Base-by-base conservation (phyloP, 2,888 invertebrate genomes). In the Sussaba pulchella region DNA sequence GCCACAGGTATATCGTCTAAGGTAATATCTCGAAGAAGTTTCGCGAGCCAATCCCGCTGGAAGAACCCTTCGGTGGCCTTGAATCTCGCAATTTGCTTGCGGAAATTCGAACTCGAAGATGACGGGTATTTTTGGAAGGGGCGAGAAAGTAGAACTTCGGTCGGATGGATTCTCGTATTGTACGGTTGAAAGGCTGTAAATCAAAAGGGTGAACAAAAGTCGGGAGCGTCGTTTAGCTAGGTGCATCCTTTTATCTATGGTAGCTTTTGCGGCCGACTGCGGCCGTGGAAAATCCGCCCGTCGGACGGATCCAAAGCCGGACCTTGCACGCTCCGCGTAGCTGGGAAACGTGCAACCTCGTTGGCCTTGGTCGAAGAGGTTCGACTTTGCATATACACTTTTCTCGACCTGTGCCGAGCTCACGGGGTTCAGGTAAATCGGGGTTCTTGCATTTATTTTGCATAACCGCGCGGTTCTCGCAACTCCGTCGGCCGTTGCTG, bases 31-130 rank as follows among this genome's bases (percentile, higher is more conserved):
- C 21, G 17, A n/a, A 74, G 26, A 50, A 14, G 67, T 59, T 67
- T 52, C 39, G 54, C 74, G 50, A 66, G 63, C 43, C 64, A 66
- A 57, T 66, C 59, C 26, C 19, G 67, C 59, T 47, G 24, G 70
- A 70, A 76, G 70, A 78, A 78, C 70, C 73, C 77, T 77, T 77
- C 64, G 17, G 57, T 52, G 74, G 36, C 91, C 92, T 91, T 90
- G 91, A 87, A 89, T 88, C 85, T 87, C 85, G 87, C 82, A 91
- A 91, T 91, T 91, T 91, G 85, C 85, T 85, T 83, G 12, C 36
- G 66, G 50, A 79, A 79, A 76, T 2, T 50, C 54, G 24, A 36
- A 64, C 54, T 43, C 47, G 66, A 70, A 76, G 43, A 45, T 54
- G 54, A 63, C 24, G 26, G 24, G 41, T 17, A 69, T 57, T 63